Conservation (phyloP, 2,797 vertebrate species). For the Peromyscus aztecus region DNA sequence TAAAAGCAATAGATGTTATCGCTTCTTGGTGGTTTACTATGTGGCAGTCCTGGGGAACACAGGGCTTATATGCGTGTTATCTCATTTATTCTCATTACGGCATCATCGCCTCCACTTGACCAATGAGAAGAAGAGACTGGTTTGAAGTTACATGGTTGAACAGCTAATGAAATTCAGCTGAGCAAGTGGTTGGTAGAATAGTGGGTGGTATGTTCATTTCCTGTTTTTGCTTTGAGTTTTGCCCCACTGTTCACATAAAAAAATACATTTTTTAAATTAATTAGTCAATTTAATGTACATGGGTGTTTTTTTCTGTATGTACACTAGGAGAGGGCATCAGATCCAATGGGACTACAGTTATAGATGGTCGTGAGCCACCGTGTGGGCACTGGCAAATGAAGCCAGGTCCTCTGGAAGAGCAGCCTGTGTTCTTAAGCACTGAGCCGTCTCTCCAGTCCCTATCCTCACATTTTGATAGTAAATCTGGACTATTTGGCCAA, state of each 20-base stretch:
- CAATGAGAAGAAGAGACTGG: background rate
- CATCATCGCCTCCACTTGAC: background rate
- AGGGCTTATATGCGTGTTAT: background rate
- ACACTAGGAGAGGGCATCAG: background rate
- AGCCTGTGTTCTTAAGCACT: background rate
- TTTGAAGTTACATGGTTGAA: background rate
- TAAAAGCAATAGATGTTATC: background rate
- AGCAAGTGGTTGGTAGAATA: conserved; percentile 7
- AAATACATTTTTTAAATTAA: background rate
- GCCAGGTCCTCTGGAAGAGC: background rate
- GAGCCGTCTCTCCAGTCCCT: background rate
- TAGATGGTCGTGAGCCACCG: background rate
- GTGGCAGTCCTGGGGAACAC: background rate
- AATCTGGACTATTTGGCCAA: background rate
- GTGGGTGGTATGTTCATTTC: background rate
- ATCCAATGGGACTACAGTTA: too few species aligned
- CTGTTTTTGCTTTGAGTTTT: background rate
- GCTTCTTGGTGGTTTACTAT: background rate
- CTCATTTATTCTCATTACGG: background rate
- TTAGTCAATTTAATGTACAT: background rate
- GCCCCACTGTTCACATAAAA: background rate
- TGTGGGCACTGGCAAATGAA: background rate
- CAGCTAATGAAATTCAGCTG: background rate
- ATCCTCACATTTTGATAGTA: background rate
- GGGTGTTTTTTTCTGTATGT: background rate